Percentiles rank a stretch among this genome's conserved stretches.
Conservation (phyloP, 2,797 vertebrate species). For the Mico argentatus region DNA sequence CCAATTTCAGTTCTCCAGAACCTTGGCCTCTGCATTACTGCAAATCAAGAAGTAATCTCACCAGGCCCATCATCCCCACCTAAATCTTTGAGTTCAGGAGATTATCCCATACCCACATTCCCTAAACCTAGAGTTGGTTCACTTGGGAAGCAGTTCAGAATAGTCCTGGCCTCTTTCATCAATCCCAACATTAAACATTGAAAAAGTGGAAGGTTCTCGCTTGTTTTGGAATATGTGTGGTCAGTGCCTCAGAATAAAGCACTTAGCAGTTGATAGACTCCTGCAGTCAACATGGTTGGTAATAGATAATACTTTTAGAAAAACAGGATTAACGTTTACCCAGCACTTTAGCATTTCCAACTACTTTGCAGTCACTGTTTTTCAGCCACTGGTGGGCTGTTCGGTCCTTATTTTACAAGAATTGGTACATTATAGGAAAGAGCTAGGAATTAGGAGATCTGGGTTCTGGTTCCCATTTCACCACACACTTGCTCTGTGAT, state of each 20-base stretch:
- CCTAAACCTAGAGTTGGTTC: neutral
- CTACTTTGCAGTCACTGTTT: neutral
- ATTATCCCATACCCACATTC: too few relatives aligned
- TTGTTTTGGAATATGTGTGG: neutral
- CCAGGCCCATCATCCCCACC: neutral
- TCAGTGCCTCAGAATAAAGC: conserved; percentile 17
- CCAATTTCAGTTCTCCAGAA: conserved; percentile 18
- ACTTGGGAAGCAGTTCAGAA: neutral
- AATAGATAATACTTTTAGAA: neutral
- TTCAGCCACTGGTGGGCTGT: neutral
- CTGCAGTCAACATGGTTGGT: neutral
- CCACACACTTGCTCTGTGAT: neutral
- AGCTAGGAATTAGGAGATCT: neutral
- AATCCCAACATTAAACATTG: neutral
- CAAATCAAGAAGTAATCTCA: neutral
- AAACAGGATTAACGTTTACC: neutral
- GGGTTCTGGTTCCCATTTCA: neutral
- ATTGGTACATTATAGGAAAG: neutral
- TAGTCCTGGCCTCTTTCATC: neutral
- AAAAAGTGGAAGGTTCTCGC: neutral
- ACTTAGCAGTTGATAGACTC: neutral
- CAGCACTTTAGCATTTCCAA: neutral
- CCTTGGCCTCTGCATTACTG: neutral
- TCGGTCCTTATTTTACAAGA: neutral
- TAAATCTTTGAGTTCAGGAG: neutral